Conservation (phyloP, 2,797 vertebrate species). For the Orientallactaga sibirica region DNA sequence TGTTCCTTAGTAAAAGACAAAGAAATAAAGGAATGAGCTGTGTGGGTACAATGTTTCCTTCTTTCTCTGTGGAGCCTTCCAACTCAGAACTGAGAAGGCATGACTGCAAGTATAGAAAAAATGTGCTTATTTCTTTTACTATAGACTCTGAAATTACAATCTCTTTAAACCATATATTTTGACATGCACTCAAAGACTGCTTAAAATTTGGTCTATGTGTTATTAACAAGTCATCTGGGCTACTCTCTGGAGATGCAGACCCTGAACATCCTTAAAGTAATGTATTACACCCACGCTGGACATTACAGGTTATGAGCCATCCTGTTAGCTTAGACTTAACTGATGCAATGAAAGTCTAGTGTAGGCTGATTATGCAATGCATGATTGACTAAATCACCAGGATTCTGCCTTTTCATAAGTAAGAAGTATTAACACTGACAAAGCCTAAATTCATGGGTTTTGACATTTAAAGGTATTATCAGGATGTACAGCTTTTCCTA, state of each 20-base stretch:
- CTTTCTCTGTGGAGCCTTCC: not conserved
- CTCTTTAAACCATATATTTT: slow-evolving; percentile 55
- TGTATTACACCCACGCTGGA: not conserved
- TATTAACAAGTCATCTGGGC: not conserved
- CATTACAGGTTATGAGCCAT: slow-evolving; percentile 44
- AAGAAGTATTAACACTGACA: slow-evolving; percentile 34
- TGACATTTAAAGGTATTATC: slow-evolving; percentile 33
- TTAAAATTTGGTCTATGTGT: slow-evolving; percentile 11
- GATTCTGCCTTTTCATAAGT: slow-evolving; percentile 45
- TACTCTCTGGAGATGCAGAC: slow-evolving; percentile 51
- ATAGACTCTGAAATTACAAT: slow-evolving; percentile 40
- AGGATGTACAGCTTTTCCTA: not conserved
- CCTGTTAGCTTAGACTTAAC: slow-evolving; percentile 33
- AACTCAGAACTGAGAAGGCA: slow-evolving; percentile 32
- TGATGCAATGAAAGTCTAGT: slow-evolving; percentile 45
- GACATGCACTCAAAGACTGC: slow-evolving; percentile 43
- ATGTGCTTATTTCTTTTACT: slow-evolving; percentile 55
- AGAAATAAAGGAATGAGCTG: slow-evolving; percentile 42
- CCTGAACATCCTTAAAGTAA: slow-evolving; percentile 7
- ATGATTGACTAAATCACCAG: slow-evolving; percentile 45
- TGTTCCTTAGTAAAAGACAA: slow-evolving; percentile 62
- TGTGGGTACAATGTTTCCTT: slow-evolving; percentile 45
- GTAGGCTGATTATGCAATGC: slow-evolving; percentile 1
- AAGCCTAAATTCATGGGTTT: slow-evolving; percentile 40
- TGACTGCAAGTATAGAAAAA: slow-evolving; percentile 12